phyloP scores from a whole-genome alignment of 2,113 vertebrate species.

The Scartelaos histophorus region DNA sequence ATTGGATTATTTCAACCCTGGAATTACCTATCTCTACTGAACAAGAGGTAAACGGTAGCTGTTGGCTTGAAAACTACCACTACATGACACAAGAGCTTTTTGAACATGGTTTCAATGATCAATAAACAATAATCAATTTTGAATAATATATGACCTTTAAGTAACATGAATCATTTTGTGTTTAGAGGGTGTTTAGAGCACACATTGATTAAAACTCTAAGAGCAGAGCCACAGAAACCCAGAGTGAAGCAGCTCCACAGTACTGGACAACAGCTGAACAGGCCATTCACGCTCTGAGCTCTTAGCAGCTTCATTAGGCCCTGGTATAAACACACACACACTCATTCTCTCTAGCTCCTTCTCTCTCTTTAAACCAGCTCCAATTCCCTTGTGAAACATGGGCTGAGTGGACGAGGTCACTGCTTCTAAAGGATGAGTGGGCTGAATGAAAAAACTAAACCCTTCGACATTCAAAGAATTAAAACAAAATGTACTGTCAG shows the following conservation, averaged over 20 bases:
- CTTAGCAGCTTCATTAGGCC: slow-evolving; percentile 60
- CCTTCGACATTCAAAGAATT: background rate
- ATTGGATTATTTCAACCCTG: too few relatives aligned
- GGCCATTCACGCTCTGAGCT: slow-evolving; percentile 50
- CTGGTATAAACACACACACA: slow-evolving; percentile 50
- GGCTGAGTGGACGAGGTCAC: slow-evolving; percentile 31
- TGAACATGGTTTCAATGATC: too few relatives aligned
- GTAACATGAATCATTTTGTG: too few relatives aligned
- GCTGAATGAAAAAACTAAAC: slow-evolving; percentile 8
- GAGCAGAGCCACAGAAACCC: slow-evolving; percentile 35
- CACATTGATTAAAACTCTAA: background rate
- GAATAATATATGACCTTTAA: too few relatives aligned
- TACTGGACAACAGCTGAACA: slow-evolving; percentile 1
- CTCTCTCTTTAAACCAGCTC: slow-evolving; percentile 14
- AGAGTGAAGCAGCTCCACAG: slow-evolving; percentile 14
- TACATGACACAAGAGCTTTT: too few relatives aligned
- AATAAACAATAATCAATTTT: background rate
- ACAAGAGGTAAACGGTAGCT: too few relatives aligned
- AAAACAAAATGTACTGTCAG: background rate
- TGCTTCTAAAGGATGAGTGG: slow-evolving; percentile 19
- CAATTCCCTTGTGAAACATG: slow-evolving; percentile 31
- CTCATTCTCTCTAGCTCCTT: slow-evolving; percentile 29
- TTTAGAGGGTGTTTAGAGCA: too few relatives aligned
- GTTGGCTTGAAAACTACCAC: too few relatives aligned
- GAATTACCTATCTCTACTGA: too few relatives aligned